phyloP scores from a whole-genome alignment of 2,797 vertebrate genomes.

The Phylloscopus collybita region DNA sequence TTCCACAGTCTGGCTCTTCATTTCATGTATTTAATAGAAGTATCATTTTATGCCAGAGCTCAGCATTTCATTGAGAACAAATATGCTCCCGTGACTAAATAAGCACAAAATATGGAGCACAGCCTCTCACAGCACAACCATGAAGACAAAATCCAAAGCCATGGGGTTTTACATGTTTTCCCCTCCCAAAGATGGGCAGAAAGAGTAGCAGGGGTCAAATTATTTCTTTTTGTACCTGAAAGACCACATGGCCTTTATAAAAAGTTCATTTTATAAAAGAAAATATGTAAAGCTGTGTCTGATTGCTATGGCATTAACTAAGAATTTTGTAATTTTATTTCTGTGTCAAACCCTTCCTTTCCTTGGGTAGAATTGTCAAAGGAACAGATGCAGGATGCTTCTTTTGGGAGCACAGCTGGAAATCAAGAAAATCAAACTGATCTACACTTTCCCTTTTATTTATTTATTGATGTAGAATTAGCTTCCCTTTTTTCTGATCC shows the following conservation, averaged over 20 bases:
- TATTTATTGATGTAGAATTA: neutral
- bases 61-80: conserved; percentile 43
- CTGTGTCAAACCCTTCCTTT: neutral
- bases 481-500: neutral
- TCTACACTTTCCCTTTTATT: neutral
- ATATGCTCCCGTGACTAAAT: neutral
- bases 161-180: neutral
- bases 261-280: neutral
- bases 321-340: neutral
- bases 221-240: neutral
- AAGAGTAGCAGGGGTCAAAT: neutral
- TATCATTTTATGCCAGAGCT: neutral
- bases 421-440: neutral
- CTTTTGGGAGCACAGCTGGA: neutral
- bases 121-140: neutral
- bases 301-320: neutral
- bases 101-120: neutral
- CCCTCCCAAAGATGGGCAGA: neutral
- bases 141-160: neutral
- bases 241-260: neutral
- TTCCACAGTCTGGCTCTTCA: neutral
- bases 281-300: neutral
- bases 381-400: neutral
- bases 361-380: neutral
- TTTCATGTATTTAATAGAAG: conserved; percentile 28